phyloP scores from a whole-genome alignment of 2,113 vertebrate genomes.

The Aix galericulata region DNA sequence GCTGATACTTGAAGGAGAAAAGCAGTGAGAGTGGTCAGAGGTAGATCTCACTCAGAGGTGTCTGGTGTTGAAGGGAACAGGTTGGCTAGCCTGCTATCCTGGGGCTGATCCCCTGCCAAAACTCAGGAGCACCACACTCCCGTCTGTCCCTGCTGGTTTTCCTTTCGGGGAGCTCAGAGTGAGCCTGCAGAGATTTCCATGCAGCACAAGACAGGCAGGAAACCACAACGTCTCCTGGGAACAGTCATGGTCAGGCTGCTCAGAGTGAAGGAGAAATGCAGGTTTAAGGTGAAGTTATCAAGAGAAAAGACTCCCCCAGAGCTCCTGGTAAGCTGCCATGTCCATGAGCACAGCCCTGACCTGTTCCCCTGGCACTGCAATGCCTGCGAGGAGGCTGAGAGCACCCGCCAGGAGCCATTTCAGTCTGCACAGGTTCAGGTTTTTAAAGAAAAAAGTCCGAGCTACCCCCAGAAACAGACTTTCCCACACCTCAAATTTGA shows the following conservation, averaged over 20 bases:
- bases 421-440: not conserved
- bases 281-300: not conserved
- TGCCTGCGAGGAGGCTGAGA: not conserved
- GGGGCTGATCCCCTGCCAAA: not conserved
- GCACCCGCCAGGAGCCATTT: not conserved
- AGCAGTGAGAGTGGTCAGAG: fast-evolving
- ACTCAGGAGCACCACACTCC: not conserved
- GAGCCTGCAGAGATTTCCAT: not conserved
- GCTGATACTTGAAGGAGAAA: not conserved
- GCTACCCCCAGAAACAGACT: not conserved
- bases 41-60: not conserved
- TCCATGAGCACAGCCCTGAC: not conserved
- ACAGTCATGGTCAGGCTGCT: not conserved
- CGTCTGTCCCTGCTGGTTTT: not conserved
- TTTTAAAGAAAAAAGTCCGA: not conserved
- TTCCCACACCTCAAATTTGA: not conserved
- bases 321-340: not conserved
- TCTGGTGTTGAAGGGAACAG: not conserved
- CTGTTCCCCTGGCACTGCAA: not conserved
- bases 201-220: not conserved
- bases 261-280: not conserved
- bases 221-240: not conserved
- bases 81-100: not conserved
- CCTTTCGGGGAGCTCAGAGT: not conserved
- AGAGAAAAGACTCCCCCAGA: fast-evolving